phyloP scores from a whole-genome alignment of 2,888 invertebrate species.

The Lasioglossum vierecki region DNA sequence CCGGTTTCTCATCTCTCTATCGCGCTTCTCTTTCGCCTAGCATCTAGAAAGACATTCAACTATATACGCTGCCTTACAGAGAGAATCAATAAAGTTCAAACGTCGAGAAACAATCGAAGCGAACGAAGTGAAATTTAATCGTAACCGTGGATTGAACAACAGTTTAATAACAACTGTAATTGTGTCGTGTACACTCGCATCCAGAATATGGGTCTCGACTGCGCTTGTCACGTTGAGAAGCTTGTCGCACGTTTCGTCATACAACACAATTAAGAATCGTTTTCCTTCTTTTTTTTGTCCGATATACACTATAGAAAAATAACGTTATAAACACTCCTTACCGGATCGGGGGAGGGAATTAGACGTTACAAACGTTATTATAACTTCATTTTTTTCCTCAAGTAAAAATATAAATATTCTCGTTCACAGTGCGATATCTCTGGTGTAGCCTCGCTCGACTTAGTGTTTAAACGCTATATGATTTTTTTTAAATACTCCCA shows the following conservation, averaged over 20 bases:
- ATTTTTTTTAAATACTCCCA: constrained; percentile 34
- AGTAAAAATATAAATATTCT: constrained; percentile 81
- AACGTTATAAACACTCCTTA: constrained; percentile 73
- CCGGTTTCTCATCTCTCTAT: background rate
- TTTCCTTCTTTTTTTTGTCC: constrained; percentile 54
- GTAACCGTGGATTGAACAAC: background rate
- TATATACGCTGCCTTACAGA: constrained; percentile 24
- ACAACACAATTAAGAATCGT: constrained; percentile 73
- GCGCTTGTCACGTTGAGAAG: constrained; percentile 51
- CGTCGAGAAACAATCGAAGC: constrained; percentile 28
- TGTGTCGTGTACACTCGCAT: constrained; percentile 31
- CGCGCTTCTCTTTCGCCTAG: background rate
- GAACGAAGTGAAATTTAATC: constrained; percentile 33
- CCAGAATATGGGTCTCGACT: constrained; percentile 41
- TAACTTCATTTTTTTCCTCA: constrained; percentile 68
- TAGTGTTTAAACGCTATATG: constrained; percentile 49
- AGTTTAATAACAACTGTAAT: background rate
- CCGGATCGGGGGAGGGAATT: constrained; percentile 53
- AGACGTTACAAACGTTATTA: constrained; percentile 76
- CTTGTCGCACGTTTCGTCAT: constrained; percentile 74
- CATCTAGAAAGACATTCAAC: constrained; percentile 14
- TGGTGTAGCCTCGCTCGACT: constrained; percentile 60
- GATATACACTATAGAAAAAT: constrained; percentile 81
- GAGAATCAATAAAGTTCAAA: constrained; percentile 16
- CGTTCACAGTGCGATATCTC: constrained; percentile 73